phyloP scores from a whole-genome alignment of 2,113 vertebrate species.

The Natator depressus region DNA sequence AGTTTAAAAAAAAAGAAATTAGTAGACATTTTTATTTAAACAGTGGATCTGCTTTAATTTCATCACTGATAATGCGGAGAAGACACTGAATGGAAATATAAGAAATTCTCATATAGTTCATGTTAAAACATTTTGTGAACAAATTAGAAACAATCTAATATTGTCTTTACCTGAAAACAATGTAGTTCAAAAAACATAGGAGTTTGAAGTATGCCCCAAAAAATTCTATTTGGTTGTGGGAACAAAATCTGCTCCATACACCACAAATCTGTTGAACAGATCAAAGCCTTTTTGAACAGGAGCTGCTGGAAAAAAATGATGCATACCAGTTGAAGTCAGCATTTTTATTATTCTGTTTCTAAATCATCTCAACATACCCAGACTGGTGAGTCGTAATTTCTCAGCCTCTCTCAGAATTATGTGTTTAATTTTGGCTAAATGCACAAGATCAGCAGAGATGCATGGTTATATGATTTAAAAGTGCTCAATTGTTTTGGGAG shows the following conservation, averaged over 20 bases:
- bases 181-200: neutral
- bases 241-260: neutral
- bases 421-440: conserved; percentile 43
- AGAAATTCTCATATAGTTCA: neutral
- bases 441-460: conserved; percentile 23
- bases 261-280: neutral
- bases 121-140: neutral
- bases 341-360: neutral
- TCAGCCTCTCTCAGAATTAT: conserved; percentile 31
- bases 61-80: neutral
- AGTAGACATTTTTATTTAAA: neutral
- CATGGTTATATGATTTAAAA: conserved; percentile 41
- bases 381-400: neutral
- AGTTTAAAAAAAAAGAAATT: conserved; percentile 6
- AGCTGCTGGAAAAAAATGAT: neutral
- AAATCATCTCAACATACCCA: conserved; percentile 14
- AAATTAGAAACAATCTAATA: neutral
- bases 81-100: neutral
- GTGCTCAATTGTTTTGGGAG: conserved; percentile 10
- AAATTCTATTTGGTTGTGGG: neutral
- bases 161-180: neutral
- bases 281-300: neutral
- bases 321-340: neutral
- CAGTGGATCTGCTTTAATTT: neutral
- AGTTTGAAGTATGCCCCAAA: neutral